Percentiles rank a stretch among this genome's conserved stretches.
phyloP scores from a whole-genome alignment of 2,113 vertebrate species.

The Zosterops pallidus region DNA sequence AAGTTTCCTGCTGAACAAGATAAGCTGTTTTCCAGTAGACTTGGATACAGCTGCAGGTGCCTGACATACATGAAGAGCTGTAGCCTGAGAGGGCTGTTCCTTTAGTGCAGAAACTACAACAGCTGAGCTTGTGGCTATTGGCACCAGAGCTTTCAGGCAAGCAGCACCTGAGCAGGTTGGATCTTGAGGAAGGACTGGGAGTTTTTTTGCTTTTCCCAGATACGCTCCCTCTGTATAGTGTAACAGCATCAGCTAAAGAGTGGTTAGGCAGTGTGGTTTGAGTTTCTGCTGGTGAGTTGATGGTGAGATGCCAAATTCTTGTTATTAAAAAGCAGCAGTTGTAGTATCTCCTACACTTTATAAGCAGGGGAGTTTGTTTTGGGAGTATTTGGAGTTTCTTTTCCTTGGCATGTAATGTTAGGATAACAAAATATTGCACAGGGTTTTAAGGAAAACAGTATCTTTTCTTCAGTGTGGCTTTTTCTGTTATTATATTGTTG shows the following conservation, averaged over 20 bases:
- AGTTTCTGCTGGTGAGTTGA: background rate
- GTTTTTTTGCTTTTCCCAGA: background rate
- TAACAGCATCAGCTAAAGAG: background rate
- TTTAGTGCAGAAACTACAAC: background rate
- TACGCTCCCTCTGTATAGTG: background rate
- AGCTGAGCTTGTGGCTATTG: background rate
- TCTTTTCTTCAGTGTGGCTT: background rate
- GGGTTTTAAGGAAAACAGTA: background rate
- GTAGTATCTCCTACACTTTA: background rate
- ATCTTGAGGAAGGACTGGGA: background rate
- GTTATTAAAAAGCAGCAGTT: background rate
- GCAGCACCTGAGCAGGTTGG: background rate
- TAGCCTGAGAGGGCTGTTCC: background rate
- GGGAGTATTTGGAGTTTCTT: background rate
- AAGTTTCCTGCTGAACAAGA: background rate
- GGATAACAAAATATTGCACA: background rate
- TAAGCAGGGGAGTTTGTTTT: background rate
- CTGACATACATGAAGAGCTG: accelerated
- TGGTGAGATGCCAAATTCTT: background rate
- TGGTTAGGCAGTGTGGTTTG: background rate
- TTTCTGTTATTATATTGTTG: background rate
- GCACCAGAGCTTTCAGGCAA: background rate
- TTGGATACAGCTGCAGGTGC: background rate
- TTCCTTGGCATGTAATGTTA: background rate
- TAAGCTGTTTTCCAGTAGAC: background rate